Percentiles rank a stretch among this genome's conserved stretches.
phyloP scores from a whole-genome alignment of 2,113 vertebrate genomes.

The Blennius ocellaris region DNA sequence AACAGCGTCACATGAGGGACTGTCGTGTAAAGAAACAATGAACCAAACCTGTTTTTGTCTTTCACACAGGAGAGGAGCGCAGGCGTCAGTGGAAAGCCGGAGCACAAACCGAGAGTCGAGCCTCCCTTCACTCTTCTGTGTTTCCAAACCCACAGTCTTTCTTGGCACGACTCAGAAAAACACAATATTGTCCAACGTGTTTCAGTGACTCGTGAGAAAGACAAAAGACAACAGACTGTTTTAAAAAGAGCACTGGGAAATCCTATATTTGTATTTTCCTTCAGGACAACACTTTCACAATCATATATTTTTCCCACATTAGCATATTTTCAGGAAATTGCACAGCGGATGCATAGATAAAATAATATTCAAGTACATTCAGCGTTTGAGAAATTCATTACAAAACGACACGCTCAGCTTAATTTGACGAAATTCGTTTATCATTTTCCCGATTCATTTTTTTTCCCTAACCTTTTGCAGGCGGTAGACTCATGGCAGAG shows the following conservation, averaged over 20 bases:
- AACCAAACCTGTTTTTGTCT: neutral
- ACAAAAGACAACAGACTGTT: neutral
- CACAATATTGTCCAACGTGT: neutral
- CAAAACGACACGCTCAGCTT: conserved; percentile 10
- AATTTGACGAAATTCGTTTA: neutral
- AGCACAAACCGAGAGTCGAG: neutral
- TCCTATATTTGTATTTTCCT: conserved; percentile 48
- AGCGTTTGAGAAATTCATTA: conserved; percentile 29
- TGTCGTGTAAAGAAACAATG: neutral
- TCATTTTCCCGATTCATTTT: no score
- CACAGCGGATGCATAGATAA: conserved; percentile 38
- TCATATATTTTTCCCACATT: conserved; percentile 17
- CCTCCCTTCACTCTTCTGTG: conserved; percentile 8
- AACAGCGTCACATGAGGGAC: neutral
- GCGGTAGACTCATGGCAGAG: no score
- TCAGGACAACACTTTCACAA: conserved; percentile 41
- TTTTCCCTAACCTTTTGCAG: no score
- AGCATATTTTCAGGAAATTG: conserved; percentile 38
- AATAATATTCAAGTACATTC: conserved; percentile 61
- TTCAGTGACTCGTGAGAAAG: conserved; percentile 1
- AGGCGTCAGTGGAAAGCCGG: neutral
- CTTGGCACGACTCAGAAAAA: conserved; percentile 43
- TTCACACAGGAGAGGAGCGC: conserved; percentile 11
- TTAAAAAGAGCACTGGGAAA: conserved; percentile 18
- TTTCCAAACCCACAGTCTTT: conserved; percentile 17